These are phyloP conservation scores for Ophion costatus DNA, from an alignment of 2,888 invertebrate species.

Conservation along the genomic window DNA sequence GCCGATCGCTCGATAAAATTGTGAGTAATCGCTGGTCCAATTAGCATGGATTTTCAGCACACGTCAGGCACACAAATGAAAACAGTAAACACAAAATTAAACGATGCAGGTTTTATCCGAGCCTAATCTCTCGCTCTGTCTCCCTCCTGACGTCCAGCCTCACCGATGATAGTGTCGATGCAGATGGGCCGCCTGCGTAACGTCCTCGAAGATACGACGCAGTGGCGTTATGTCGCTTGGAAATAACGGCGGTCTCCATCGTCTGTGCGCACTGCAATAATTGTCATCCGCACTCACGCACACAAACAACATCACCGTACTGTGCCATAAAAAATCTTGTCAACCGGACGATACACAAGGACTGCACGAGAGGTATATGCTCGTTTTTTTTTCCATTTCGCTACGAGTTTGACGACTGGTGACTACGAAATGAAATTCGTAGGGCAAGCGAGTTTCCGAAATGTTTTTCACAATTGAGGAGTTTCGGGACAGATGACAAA, in stretches of 20 bases:
- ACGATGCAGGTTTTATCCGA: conserved; percentile 40
- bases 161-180: conserved; percentile 79
- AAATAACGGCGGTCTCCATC: conserved; percentile 93
- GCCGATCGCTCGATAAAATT: conserved; percentile 3
- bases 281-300: conserved; percentile 60
- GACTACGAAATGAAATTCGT: no score
- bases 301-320: conserved; percentile 24
- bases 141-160: conserved; percentile 63
- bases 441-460: no score
- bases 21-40: conserved; percentile 14
- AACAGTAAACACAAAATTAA: conserved; percentile 28
- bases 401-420: not conserved
- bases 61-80: conserved; percentile 41
- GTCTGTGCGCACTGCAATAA: conserved; percentile 89
- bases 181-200: conserved; percentile 85
- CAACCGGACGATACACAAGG: not conserved
- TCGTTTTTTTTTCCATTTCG: not conserved
- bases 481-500: no score
- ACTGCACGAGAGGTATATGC: not conserved
- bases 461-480: no score
- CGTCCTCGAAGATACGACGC: conserved; percentile 91
- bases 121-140: conserved; percentile 32
- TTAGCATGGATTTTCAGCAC: conserved; percentile 52
- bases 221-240: conserved; percentile 91
- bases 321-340: not conserved